Evolutionary conservation across 2,888 invertebrate genomes (phyloP).

Genomic region (Saturnia pavonia): DNA sequence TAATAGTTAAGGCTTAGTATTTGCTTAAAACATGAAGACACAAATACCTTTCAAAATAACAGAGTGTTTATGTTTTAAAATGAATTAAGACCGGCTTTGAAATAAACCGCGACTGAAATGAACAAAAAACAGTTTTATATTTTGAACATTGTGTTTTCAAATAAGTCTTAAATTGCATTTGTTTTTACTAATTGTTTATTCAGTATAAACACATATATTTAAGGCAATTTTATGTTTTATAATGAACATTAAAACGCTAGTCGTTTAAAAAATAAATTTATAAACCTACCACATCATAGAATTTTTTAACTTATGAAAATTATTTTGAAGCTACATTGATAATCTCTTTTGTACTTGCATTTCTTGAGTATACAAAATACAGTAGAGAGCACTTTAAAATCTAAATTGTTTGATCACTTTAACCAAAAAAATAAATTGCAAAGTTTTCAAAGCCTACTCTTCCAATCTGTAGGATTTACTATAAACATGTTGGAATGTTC

Average conservation of each 20-base stretch:
- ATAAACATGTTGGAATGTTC: too few species aligned
- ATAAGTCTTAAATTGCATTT: neutral
- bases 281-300: neutral
- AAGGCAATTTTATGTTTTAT: neutral
- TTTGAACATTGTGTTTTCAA: too few species aligned
- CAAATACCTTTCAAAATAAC: neutral
- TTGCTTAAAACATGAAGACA: neutral
- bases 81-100: too few species aligned
- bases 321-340: neutral
- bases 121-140: too few species aligned
- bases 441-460: too few species aligned
- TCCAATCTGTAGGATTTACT: too few species aligned
- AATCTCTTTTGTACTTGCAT: neutral
- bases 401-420: too few species aligned
- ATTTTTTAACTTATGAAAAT: neutral
- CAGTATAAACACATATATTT: neutral
- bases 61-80: too few species aligned
- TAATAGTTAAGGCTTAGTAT: slow-evolving; percentile 9
- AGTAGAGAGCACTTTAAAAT: too few species aligned
- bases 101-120: too few species aligned
- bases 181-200: neutral
- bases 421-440: too few species aligned
- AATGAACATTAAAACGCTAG: neutral
- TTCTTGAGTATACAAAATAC: neutral
- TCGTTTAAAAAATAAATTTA: neutral